These are phyloP conservation scores for Pampusana beccarii DNA, from an alignment of 2,113 vertebrate species.

Conservation along the genomic window DNA sequence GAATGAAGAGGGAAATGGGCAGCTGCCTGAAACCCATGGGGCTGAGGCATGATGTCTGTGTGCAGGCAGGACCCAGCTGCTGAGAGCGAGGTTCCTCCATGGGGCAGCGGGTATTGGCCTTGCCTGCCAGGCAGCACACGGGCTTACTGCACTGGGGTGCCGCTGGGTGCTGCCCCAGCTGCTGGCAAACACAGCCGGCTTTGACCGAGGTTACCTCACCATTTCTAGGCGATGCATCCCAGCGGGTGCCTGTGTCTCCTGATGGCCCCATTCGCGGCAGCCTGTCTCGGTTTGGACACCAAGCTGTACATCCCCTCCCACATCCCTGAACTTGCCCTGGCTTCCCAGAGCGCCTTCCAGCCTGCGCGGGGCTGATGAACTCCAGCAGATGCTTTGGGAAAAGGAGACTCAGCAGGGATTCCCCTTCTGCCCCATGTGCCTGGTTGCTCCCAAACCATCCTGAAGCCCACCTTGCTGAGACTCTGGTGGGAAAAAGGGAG, in stretches of 20 bases:
- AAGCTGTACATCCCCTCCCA: not conserved
- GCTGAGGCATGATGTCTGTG: accelerated
- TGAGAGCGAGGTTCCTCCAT: not conserved
- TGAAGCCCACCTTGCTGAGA: not conserved
- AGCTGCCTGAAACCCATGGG: not conserved
- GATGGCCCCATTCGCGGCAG: not conserved
- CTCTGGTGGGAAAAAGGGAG: not conserved
- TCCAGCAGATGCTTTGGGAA: not conserved
- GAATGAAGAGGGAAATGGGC: not conserved
- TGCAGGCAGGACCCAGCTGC: not conserved
- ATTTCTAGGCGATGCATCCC: not conserved
- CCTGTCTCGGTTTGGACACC: not conserved
- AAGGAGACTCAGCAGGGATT: not conserved
- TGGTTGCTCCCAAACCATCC: not conserved
- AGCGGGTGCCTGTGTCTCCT: not conserved
- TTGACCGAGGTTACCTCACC: not conserved
- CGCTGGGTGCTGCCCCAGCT: not conserved
- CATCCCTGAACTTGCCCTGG: not conserved
- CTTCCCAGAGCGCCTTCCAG: not conserved
- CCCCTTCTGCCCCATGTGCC: not conserved
- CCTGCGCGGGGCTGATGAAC: too few species aligned
- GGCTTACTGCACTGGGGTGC: not conserved
- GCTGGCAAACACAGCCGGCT: not conserved
- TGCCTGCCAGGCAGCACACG: not conserved
- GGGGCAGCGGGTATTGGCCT: accelerated